Conservation (phyloP, 2,888 invertebrate species). For the Troides oblongomaculatus region DNA sequence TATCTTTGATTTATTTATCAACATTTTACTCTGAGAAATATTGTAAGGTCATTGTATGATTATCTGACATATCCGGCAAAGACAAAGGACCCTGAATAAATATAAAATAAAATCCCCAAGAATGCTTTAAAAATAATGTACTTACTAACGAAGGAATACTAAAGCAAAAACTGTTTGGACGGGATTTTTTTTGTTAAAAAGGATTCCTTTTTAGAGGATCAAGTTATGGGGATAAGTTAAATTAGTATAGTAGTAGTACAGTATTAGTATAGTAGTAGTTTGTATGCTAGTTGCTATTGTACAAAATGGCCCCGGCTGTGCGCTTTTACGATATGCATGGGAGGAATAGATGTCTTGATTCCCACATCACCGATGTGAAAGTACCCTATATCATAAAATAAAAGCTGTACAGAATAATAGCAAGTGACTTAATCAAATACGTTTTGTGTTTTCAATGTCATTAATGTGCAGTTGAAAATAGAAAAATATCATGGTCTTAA, state of each 20-base stretch:
- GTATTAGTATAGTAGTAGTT: conserved; percentile 15
- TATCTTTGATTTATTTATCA: background rate
- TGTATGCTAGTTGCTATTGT: conserved; percentile 19
- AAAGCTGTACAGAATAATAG: no score
- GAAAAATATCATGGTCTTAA: no score
- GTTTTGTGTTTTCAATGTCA: no score
- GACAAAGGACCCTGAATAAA: background rate
- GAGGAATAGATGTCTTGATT: conserved; percentile 5
- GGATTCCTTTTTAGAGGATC: background rate
- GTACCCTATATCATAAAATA: no score
- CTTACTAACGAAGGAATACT: no score
- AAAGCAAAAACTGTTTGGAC: no score
- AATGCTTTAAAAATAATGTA: background rate
- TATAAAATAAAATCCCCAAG: background rate
- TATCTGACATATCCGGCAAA: background rate
- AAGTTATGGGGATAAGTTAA: background rate
- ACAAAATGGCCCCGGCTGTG: conserved; percentile 8
- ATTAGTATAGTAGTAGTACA: conserved; percentile 16
- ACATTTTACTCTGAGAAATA: background rate
- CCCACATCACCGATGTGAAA: background rate
- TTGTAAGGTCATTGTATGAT: background rate
- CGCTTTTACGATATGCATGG: conserved; percentile 14
- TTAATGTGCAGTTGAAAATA: no score
- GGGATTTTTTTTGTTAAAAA: no score
- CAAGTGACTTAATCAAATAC: no score